These are phyloP conservation scores for Stictocephala bisonia DNA, from an alignment of 2,888 invertebrate genomes.

Conservation along the genomic window DNA sequence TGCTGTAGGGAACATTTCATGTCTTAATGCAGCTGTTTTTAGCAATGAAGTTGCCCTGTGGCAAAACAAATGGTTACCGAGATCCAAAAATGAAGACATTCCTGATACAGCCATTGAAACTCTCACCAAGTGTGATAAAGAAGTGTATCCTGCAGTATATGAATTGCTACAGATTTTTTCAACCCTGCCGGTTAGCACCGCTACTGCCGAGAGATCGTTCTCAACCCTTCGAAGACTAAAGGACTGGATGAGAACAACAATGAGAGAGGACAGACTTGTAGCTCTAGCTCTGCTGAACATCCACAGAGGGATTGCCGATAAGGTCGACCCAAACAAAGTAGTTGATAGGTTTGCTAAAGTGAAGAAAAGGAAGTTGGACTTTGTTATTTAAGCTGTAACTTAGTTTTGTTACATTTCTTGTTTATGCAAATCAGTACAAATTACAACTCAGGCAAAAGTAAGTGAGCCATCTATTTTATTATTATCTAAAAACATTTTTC, in stretches of 20 bases:
- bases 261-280: constrained; percentile 37
- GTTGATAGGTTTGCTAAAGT: constrained; percentile 49
- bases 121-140: constrained; percentile 29
- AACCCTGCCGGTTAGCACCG: constrained; percentile 45
- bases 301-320: constrained; percentile 32
- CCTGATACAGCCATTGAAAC: constrained; percentile 9
- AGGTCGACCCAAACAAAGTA: constrained; percentile 39
- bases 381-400: constrained; percentile 38
- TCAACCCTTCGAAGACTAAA: constrained; percentile 44
- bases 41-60: not conserved
- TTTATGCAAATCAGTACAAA: too few relatives aligned
- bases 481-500: too few relatives aligned
- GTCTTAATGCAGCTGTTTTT: not conserved
- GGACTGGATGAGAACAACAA: constrained; percentile 39
- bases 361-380: constrained; percentile 42
- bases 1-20: not conserved
- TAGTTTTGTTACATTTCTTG: too few relatives aligned
- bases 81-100: not conserved
- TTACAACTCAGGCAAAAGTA: too few relatives aligned
- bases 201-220: constrained; percentile 42
- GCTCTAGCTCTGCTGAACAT: constrained; percentile 44
- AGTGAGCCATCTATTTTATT: too few relatives aligned
- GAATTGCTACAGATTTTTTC: constrained; percentile 34
- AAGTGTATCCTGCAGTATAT: constrained; percentile 12
- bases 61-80: constrained; percentile 9